Percentiles rank a stretch among this genome's conserved stretches.
Conservation (phyloP, 2,113 vertebrate species). For the Budorcas taxicolor region DNA sequence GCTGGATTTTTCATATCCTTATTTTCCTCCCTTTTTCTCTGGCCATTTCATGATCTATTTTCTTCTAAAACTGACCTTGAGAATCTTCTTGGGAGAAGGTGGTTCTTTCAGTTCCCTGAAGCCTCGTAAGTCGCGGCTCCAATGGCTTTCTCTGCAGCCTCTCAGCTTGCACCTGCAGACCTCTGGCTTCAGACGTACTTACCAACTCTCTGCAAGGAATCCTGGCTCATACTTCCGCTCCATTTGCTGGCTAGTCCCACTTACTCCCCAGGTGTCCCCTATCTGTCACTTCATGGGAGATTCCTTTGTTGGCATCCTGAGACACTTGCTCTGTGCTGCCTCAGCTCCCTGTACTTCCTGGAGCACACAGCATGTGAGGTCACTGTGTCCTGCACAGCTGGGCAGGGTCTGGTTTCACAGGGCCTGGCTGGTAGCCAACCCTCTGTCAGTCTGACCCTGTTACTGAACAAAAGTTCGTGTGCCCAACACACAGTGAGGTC, state of each 20-base stretch:
- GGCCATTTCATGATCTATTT: background rate
- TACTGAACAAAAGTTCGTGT: background rate
- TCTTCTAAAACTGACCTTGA: background rate
- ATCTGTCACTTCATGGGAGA: background rate
- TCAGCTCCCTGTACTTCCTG: background rate
- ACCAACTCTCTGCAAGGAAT: background rate
- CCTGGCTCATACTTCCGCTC: fast-evolving
- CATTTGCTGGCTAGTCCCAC: background rate
- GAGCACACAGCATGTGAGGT: background rate
- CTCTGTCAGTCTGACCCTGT: background rate
- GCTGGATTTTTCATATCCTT: background rate
- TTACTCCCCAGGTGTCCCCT: background rate
- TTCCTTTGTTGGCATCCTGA: background rate
- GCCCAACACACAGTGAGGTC: background rate
- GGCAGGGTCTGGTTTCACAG: background rate
- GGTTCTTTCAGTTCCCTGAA: background rate
- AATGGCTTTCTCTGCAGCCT: background rate
- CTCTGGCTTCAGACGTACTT: background rate
- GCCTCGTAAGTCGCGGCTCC: background rate
- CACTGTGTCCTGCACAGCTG: fast-evolving
- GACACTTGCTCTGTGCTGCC: background rate
- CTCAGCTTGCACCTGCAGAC: background rate
- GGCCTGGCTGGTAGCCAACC: no score
- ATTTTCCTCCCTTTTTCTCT: background rate
- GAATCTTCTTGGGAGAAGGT: background rate